Base-by-base conservation (phyloP, 2,113 vertebrate species). In the Excalfactoria chinensis region DNA sequence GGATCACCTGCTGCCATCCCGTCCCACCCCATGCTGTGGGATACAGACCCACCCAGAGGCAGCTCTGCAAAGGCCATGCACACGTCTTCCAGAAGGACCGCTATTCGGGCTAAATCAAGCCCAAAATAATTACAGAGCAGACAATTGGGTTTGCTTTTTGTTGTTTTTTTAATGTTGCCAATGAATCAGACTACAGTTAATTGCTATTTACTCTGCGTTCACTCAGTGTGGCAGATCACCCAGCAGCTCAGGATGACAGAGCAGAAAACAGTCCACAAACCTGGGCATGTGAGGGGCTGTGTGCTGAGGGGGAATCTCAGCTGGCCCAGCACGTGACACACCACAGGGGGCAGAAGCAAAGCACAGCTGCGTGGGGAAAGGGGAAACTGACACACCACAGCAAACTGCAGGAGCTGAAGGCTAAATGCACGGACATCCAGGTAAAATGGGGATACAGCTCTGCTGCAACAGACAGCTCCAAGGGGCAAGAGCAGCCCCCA, bases 181-280 rank as follows among this genome's bases (percentile, higher is more conserved):
- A 48, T 62, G 86, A 94, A 86, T 93, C 88, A 86, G 69, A 76
- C 69, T 71, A 43, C 72, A 86, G 75, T 53, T 92, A 93, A 95
- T 76, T 75, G 72, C 17, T 92, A 78, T 81, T 92, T 95, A 94
- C 72, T 85, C 62, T 26, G 40, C 37, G 13, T n/a, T 69, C 1
- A 2, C 58, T 70, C 7, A 1, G 53, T 7, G 71, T 15, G 4
- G 1, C 7, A 5, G 56, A 72, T 69, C 86, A 78, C 7, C 34
- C 73, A 69, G 81, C 0, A 0, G 11, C 41, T 90, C 69, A 58
- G 73, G 53, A 15, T 34, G 85, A 30, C 30, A 32, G 69, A 73
- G 17, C 35, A 76, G 72, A 68, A 86, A 78, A 30, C 16, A 28
- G 26, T 51, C 63, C 55, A 56, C 0, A 3, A 55, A 48, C 55